Base-by-base conservation (phyloP, 2,797 vertebrate genomes). In the Euphonia xanthogaster region DNA sequence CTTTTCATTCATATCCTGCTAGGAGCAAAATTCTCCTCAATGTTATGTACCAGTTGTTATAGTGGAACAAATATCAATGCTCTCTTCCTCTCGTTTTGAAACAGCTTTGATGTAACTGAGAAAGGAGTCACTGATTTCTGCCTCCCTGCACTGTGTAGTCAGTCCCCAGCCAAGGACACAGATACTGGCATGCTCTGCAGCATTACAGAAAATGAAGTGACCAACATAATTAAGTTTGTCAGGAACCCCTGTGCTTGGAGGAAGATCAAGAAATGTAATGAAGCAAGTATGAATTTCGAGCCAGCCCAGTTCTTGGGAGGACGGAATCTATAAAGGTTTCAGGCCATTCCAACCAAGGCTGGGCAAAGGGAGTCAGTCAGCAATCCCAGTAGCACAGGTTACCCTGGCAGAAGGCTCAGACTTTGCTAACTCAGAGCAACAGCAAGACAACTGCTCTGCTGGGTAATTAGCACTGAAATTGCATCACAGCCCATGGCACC, bases 1-100 rank as follows among this genome's bases (percentile, higher is more conserved):
- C 54, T 70, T 73, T 95, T 85, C 94, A 95, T 96, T 96, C 92
- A 88, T 61, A 63, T 35, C 54, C 67, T 65, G 28, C 67, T 66
- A 91, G 61, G 6, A 94, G 39, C 47, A 93, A 81, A 93, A 63
- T 57, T 88, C 45, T 62, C 75, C 45, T 90, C 66, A 28, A 18
- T 23, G 40, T 45, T 58, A 54, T 0, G 0, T 51, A 84, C 45
- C 70, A 81, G 35, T 42, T 84, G 31, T 65, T 82, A 68, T 0
- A 93, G 57, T 27, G 50, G 51, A 55, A 81, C 35, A 88, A 84
- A 53, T 44, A 86, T 16, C 48, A 86, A 37, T 14, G 40, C 5
- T 40, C 31, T 84, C 24, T 75, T 74, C 39, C 57, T 84, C 35
- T 39, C 45, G 20, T 40, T 73, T 51, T 68, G 51, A 90, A 89